These are phyloP conservation scores for Oxyruncus cristatus DNA, from an alignment of 2,113 vertebrate genomes.

Conservation along the genomic window DNA sequence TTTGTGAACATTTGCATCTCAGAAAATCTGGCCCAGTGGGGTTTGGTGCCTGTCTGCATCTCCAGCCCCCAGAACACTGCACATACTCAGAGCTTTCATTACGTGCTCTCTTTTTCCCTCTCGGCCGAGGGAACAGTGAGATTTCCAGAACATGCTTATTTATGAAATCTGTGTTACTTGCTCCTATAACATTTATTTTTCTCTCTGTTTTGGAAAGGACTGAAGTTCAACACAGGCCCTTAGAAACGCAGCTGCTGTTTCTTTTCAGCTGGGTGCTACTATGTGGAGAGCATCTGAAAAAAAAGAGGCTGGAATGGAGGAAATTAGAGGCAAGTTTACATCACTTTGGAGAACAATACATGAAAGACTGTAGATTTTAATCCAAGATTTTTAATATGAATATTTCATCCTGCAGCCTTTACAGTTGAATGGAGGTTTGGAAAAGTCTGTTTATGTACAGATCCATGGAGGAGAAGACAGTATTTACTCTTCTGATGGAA, in stretches of 20 bases:
- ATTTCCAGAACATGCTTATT: not conserved
- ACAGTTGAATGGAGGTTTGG: not conserved
- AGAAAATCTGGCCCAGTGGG: not conserved
- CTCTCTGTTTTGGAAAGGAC: conserved; percentile 6
- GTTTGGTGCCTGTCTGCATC: not conserved
- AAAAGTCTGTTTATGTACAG: not conserved
- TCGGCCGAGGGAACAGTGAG: not conserved
- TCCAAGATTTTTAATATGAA: not conserved
- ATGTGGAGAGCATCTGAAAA: not conserved
- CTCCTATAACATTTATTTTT: not conserved
- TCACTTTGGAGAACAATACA: not conserved
- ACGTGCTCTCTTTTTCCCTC: not conserved
- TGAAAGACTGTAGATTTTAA: not conserved
- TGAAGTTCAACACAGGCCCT: not conserved
- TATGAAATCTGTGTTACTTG: not conserved
- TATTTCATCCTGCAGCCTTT: not conserved
- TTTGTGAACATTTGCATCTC: not conserved
- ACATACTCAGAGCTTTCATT: not conserved
- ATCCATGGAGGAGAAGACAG: not conserved
- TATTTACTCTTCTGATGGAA: not conserved
- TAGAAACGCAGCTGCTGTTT: conserved; percentile 27
- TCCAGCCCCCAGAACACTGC: not conserved
- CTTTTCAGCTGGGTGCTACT: conserved; percentile 24
- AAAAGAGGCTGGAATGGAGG: not conserved
- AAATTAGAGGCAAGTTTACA: not conserved